Evolutionary conservation across 2,888 invertebrate genomes (phyloP).

Genomic region (Ernsta delagoae): DNA sequence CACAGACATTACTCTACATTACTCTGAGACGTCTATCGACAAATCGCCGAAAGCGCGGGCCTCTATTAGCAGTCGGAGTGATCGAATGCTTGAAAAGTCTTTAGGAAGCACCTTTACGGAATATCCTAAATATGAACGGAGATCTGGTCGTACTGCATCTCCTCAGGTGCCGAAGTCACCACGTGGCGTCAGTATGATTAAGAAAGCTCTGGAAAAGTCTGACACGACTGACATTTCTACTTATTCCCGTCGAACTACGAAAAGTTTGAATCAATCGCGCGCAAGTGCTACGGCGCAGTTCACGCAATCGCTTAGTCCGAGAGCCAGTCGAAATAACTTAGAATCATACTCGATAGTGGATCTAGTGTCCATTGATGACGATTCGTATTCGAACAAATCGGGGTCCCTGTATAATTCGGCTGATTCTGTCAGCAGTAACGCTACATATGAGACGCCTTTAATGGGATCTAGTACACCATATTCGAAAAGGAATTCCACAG

Average conservation of each 20-base stretch:
- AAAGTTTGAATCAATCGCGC: constrained; percentile 34
- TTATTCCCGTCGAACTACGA: constrained; percentile 42
- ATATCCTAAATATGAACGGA: constrained; percentile 21
- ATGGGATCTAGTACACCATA: constrained; percentile 66
- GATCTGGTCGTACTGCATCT: constrained; percentile 44
- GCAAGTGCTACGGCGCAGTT: constrained; percentile 47
- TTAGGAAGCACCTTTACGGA: constrained; percentile 44
- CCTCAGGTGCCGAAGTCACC: constrained; percentile 49
- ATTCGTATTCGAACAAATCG: constrained; percentile 37
- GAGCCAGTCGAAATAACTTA: constrained; percentile 48
- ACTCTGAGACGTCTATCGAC: constrained; percentile 53
- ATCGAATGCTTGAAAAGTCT: constrained; percentile 53
- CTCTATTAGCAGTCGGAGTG: constrained; percentile 58
- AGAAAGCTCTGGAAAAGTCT: constrained; percentile 48
- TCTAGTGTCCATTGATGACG: constrained; percentile 58
- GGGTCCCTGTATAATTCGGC: constrained; percentile 61
- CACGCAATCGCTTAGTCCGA: constrained; percentile 53
- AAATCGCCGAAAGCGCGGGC: constrained; percentile 59
- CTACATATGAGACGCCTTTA: constrained; percentile 56
- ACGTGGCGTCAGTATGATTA: constrained; percentile 54
- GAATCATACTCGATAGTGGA: constrained; percentile 74
- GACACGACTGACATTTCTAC: constrained; percentile 28
- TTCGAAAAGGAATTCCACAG: not conserved
- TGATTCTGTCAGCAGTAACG: constrained; percentile 47
- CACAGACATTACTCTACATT: constrained; percentile 54